A percentile compares a stretch with the other conserved stretches of the same genome.
These are phyloP conservation scores for Drosophila mayaguana DNA, from an alignment of 2,888 invertebrate genomes.

Conservation along the genomic window DNA sequence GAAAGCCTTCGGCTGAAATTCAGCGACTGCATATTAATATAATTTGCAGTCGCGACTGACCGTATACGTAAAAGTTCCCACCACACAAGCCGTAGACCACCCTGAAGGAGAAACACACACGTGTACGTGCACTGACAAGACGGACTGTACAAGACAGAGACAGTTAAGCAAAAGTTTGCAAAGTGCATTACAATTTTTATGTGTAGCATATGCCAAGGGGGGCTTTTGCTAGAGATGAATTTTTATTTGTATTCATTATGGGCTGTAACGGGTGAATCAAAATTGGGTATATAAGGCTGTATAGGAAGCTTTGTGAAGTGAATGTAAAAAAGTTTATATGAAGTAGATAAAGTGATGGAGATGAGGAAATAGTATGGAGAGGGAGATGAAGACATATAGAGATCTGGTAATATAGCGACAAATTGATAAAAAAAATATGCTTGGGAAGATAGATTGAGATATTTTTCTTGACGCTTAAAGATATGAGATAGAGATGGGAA, in stretches of 20 bases:
- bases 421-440: too few relatives aligned
- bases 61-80: constrained; percentile 6
- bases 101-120: constrained; percentile 7
- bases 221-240: constrained; percentile 35
- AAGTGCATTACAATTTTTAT: constrained; percentile 54
- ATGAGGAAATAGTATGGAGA: too few relatives aligned
- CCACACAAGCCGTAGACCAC: constrained; percentile 4
- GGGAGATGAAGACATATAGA: too few relatives aligned
- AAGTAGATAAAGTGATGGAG: too few relatives aligned
- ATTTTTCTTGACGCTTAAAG: too few relatives aligned
- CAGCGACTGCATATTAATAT: constrained; percentile 80
- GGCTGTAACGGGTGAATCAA: neutral
- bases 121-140: constrained; percentile 37
- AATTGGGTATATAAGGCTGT: constrained; percentile 8
- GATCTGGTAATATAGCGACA: too few relatives aligned
- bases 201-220: constrained; percentile 42
- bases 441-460: too few relatives aligned
- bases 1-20: constrained; percentile 50
- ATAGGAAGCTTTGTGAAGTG: neutral
- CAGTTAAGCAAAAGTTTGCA: constrained; percentile 45
- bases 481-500: too few relatives aligned
- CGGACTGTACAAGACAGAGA: constrained; percentile 36
- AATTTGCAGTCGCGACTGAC: constrained; percentile 71
- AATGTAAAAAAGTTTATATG: neutral
- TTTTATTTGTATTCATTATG: constrained; percentile 38